A percentile compares a stretch with the other conserved stretches of the same genome.
Conservation (phyloP, 2,113 vertebrate species). For the Sapajus apella region DNA sequence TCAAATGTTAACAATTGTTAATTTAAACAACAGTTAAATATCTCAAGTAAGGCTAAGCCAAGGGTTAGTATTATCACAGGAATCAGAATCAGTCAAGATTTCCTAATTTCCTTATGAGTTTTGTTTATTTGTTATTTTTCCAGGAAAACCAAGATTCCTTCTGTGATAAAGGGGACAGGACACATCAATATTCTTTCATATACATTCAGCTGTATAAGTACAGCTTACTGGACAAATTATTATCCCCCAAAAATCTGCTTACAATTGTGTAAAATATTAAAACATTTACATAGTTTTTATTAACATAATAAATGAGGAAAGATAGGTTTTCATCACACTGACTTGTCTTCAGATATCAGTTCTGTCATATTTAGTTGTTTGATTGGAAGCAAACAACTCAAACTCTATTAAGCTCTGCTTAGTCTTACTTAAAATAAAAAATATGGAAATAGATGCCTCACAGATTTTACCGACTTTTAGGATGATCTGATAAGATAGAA, state of each 20-base stretch:
- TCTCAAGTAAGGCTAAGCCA: neutral
- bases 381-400: neutral
- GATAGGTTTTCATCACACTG: neutral
- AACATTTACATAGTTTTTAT: neutral
- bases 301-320: neutral
- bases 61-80: neutral
- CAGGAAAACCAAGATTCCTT: neutral
- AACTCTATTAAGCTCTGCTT: neutral
- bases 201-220: neutral
- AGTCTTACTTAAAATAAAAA: neutral
- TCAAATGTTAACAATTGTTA: neutral
- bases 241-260: neutral
- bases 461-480: neutral
- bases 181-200: neutral
- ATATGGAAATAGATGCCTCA: neutral
- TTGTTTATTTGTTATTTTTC: neutral
- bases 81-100: neutral
- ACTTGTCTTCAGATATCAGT: neutral
- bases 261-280: neutral
- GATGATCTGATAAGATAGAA: neutral
- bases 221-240: neutral
- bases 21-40: neutral
- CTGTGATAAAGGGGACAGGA: rapidly evolving
- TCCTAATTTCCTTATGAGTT: neutral
- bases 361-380: neutral